Conservation (phyloP, 2,113 vertebrate genomes). For the Bubalus kerabau region DNA sequence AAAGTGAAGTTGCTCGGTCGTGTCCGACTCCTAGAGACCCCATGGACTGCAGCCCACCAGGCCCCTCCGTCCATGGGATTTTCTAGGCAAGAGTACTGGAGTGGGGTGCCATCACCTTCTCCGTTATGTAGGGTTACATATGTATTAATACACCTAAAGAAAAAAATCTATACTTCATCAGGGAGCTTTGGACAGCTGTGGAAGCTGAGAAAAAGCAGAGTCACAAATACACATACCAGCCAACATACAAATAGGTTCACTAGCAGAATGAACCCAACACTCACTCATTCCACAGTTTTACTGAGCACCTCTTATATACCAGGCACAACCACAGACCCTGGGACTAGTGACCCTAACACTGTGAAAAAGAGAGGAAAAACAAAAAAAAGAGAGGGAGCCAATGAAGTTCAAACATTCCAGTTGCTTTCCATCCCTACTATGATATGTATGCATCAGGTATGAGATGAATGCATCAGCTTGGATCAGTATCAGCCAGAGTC, state of each 20-base stretch:
- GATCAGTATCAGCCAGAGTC: background rate
- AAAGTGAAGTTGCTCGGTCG: no score
- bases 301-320: background rate
- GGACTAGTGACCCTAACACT: constrained; percentile 9
- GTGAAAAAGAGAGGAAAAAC: background rate
- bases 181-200: background rate
- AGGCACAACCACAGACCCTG: background rate
- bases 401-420: background rate
- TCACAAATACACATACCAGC: background rate
- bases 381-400: background rate
- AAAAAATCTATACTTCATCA: background rate
- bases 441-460: background rate
- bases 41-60: no score
- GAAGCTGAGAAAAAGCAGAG: constrained; percentile 32
- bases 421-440: background rate
- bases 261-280: background rate
- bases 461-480: background rate
- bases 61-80: no score
- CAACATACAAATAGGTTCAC: background rate
- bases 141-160: background rate
- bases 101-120: no score
- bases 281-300: constrained; percentile 1
- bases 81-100: no score
- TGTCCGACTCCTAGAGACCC: no score
- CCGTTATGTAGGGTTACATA: background rate